Conservation (phyloP, 2,113 vertebrate species). For the Leptosomus discolor region DNA sequence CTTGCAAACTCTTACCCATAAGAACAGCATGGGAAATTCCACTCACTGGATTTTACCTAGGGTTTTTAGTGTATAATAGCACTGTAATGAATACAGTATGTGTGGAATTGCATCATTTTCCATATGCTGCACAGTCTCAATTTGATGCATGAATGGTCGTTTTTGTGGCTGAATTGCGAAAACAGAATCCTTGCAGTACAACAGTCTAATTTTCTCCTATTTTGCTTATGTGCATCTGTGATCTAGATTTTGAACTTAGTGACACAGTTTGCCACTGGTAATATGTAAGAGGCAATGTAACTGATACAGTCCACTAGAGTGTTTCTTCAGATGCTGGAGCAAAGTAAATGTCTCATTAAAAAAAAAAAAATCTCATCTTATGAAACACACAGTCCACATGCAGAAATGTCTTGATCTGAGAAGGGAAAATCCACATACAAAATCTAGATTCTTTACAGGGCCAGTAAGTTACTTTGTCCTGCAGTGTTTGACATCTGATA, state of each 20-base stretch:
- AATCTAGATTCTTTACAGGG: neutral
- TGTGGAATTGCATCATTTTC: neutral
- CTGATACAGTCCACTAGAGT: neutral
- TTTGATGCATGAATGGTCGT: neutral
- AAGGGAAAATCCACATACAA: neutral
- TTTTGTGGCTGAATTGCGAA: neutral
- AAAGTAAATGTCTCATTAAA: neutral
- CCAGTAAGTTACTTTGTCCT: neutral
- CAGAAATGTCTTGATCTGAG: neutral
- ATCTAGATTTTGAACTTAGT: neutral
- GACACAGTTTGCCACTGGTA: neutral
- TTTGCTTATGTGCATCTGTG: neutral
- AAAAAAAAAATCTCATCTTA: neutral
- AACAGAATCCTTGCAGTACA: neutral
- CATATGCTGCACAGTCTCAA: neutral
- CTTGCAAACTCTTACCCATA: neutral
- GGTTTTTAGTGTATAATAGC: neutral
- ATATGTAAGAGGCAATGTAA: neutral
- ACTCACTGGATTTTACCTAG: neutral
- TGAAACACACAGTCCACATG: fast-evolving
- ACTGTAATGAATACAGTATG: neutral
- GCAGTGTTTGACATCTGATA: neutral
- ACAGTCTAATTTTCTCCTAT: neutral
- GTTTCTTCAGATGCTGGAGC: neutral
- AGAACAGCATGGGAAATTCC: neutral